phyloP scores from a whole-genome alignment of 2,797 vertebrate species.

The Galago senegalensis region DNA sequence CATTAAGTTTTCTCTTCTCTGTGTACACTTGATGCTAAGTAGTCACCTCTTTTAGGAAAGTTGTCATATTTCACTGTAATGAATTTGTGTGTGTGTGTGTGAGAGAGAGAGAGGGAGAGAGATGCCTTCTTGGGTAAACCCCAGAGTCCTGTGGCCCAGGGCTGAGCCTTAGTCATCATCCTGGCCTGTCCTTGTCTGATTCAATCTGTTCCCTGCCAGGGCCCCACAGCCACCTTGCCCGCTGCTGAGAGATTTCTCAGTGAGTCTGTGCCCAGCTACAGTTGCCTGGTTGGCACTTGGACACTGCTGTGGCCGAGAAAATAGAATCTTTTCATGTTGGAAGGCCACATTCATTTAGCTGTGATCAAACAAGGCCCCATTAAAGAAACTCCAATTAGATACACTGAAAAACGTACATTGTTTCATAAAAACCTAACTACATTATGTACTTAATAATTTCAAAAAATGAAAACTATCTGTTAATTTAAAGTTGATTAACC shows the following conservation, averaged over 20 bases:
- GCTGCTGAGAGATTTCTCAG: background rate
- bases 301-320: constrained; percentile 58
- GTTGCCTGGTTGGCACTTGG: constrained; percentile 67
- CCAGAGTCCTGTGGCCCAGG: background rate
- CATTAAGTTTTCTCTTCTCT: background rate
- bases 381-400: background rate
- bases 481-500: background rate
- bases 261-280: constrained; percentile 31
- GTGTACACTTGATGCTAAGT: background rate
- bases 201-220: background rate
- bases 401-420: background rate
- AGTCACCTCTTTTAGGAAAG: background rate
- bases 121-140: background rate
- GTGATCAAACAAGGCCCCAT: background rate
- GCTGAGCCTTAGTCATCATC: background rate
- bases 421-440: background rate
- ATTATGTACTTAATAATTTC: background rate
- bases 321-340: background rate
- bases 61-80: background rate
- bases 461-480: background rate
- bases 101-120: background rate
- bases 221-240: background rate
- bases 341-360: background rate
- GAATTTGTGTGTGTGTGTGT: background rate
- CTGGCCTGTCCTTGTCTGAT: background rate